A percentile compares a stretch with the other conserved stretches of the same genome.
Evolutionary conservation across 2,888 invertebrate genomes (phyloP).

Genomic region (Elmis aenea): DNA sequence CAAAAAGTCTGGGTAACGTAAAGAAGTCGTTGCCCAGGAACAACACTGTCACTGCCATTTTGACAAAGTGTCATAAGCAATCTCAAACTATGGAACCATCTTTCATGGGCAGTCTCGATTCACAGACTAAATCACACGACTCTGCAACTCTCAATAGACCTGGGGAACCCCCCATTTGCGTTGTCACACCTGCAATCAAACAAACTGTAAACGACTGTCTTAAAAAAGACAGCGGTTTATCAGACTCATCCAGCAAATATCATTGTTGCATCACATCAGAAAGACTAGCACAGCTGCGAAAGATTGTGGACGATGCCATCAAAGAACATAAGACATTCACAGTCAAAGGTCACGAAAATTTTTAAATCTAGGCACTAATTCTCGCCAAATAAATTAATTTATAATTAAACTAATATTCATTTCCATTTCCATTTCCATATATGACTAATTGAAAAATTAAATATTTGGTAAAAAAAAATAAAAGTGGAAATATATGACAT

Average conservation of each 20-base stretch:
- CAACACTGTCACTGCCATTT: slow-evolving; percentile 10
- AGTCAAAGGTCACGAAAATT: slow-evolving; percentile 50
- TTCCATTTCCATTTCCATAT: too few relatives aligned
- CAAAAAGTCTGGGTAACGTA: slow-evolving; percentile 16
- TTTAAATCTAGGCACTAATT: background rate
- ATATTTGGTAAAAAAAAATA: too few relatives aligned
- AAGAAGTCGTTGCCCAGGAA: slow-evolving; percentile 15
- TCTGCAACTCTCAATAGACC: too few relatives aligned
- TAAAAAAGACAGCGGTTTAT: too few relatives aligned
- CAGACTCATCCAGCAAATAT: too few relatives aligned
- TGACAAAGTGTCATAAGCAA: slow-evolving; percentile 13
- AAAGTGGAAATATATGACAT: too few relatives aligned
- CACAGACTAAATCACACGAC: too few relatives aligned
- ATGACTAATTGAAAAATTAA: too few relatives aligned
- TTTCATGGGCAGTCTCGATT: too few relatives aligned
- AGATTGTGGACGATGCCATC: slow-evolving; percentile 61
- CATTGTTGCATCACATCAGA: slow-evolving; percentile 56
- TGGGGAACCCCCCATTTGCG: too few relatives aligned
- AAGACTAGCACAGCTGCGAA: slow-evolving; percentile 59
- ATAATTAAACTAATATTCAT: background rate
- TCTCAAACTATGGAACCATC: slow-evolving; percentile 19
- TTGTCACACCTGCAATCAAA: too few relatives aligned
- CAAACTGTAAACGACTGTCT: too few relatives aligned
- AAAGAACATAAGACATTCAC: slow-evolving; percentile 63
- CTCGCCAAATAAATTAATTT: background rate